Percentiles rank a stretch among this genome's conserved stretches.
Evolutionary conservation across 2,113 vertebrate species (phyloP).

Genomic region (Epinephelus moara): DNA sequence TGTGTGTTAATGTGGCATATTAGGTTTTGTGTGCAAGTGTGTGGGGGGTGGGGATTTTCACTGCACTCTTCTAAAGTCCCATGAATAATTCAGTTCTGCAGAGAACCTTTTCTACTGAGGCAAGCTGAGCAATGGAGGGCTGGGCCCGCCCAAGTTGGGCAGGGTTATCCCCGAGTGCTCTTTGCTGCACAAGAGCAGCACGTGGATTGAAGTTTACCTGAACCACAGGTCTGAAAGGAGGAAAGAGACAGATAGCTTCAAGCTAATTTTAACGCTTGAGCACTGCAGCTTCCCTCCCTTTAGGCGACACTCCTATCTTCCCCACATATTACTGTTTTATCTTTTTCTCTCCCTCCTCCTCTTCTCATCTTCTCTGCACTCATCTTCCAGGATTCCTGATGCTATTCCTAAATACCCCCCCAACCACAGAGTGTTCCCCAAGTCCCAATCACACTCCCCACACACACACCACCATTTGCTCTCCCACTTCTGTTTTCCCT

Average conservation of each 20-base stretch:
- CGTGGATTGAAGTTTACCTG: slow-evolving; percentile 41
- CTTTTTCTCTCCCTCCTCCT: slow-evolving; percentile 7
- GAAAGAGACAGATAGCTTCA: neutral
- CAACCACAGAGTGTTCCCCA: slow-evolving; percentile 27
- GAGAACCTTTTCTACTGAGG: slow-evolving; percentile 77
- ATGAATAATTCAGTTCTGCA: slow-evolving; percentile 86
- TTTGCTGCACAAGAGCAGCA: slow-evolving; percentile 50
- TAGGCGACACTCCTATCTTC: neutral
- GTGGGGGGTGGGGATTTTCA: slow-evolving; percentile 73
- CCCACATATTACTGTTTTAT: neutral
- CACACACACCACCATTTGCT: slow-evolving; percentile 27
- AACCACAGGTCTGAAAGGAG: slow-evolving; percentile 12
- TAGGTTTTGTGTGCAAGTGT: slow-evolving; percentile 68
- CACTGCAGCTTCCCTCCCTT: slow-evolving; percentile 27
- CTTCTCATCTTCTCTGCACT: slow-evolving; percentile 6
- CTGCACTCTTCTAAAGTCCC: slow-evolving; percentile 74
- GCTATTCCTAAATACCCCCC: slow-evolving; percentile 46
- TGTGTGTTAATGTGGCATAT: slow-evolving; percentile 59
- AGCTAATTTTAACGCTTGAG: slow-evolving; percentile 12
- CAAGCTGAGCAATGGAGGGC: slow-evolving; percentile 58
- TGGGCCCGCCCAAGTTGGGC: slow-evolving; percentile 53
- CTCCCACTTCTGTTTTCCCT: slow-evolving; percentile 40
- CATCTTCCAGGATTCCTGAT: slow-evolving; percentile 52
- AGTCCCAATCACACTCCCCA: slow-evolving; percentile 23
- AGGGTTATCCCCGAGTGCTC: slow-evolving; percentile 64